Conservation (phyloP, 2,888 invertebrate species). For the Nebria brevicollis region DNA sequence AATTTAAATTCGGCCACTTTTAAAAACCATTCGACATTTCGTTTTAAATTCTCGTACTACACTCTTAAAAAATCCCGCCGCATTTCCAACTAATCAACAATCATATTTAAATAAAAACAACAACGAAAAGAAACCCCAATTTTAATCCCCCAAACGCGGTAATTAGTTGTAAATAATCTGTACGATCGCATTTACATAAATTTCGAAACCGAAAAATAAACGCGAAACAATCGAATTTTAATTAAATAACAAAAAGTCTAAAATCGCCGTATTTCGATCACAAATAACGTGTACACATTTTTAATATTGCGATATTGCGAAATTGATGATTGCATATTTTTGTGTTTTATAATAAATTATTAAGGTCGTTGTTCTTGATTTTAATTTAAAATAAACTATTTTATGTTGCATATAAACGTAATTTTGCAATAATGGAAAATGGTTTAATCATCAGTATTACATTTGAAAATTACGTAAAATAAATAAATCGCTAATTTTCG, state of each 20-base stretch:
- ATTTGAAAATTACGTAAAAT: too few species aligned
- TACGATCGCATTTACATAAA: too few species aligned
- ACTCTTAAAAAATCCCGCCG: constrained; percentile 2
- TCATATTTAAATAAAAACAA: not conserved
- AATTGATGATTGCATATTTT: not conserved
- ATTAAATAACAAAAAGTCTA: not conserved
- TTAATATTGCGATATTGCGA: not conserved
- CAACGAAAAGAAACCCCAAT: not conserved
- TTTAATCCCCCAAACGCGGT: not conserved
- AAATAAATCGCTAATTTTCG: too few species aligned
- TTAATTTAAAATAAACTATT: not conserved
- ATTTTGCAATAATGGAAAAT: not conserved
- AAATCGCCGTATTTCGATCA: not conserved
- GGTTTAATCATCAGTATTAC: too few species aligned
- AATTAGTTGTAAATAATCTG: too few species aligned
- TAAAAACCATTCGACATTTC: not conserved
- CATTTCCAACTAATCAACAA: not conserved
- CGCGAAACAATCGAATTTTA: not conserved
- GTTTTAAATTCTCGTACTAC: not conserved
- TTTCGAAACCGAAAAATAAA: not conserved
- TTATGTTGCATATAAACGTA: not conserved
- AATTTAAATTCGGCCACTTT: constrained; percentile 20
- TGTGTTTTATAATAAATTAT: not conserved
- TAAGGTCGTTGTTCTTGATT: not conserved
- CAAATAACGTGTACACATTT: not conserved